phyloP scores from a whole-genome alignment of 2,888 invertebrate species.

The Dolichomitus sp. region DNA sequence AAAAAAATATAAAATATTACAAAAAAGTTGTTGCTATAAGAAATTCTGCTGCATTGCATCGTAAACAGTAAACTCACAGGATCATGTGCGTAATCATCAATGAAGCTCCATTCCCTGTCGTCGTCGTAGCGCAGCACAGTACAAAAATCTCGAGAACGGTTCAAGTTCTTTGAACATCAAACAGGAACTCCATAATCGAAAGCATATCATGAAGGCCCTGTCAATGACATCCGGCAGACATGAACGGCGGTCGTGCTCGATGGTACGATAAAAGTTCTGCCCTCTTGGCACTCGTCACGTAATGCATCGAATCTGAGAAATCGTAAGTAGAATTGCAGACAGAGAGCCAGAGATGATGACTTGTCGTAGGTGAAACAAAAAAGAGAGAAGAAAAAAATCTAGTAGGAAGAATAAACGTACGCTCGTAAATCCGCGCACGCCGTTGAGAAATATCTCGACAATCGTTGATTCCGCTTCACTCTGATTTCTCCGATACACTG shows the following conservation, averaged over 20 bases:
- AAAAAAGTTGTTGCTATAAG: neutral
- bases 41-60: neutral
- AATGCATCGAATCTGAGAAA: conserved; percentile 58
- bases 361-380: neutral
- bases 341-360: neutral
- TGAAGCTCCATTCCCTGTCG: conserved; percentile 57
- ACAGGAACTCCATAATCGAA: conserved; percentile 32
- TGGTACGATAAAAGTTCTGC: conserved; percentile 13
- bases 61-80: conserved; percentile 16
- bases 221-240: conserved; percentile 32
- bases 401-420: conserved; percentile 36
- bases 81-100: conserved; percentile 59
- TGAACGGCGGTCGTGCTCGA: conserved; percentile 21
- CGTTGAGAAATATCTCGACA: conserved; percentile 26
- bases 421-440: conserved; percentile 53
- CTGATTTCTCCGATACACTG: neutral
- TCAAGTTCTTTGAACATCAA: conserved; percentile 19
- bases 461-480: conserved; percentile 25
- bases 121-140: neutral
- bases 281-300: conserved; percentile 35
- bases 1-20: neutral
- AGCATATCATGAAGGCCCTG: conserved; percentile 8
- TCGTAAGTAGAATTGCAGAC: conserved; percentile 27
- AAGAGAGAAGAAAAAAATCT: neutral
- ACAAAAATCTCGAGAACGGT: conserved; percentile 23